A percentile compares a stretch with the other conserved stretches of the same genome.
phyloP scores from a whole-genome alignment of 2,888 invertebrate species.

The Notodonta ziczac region DNA sequence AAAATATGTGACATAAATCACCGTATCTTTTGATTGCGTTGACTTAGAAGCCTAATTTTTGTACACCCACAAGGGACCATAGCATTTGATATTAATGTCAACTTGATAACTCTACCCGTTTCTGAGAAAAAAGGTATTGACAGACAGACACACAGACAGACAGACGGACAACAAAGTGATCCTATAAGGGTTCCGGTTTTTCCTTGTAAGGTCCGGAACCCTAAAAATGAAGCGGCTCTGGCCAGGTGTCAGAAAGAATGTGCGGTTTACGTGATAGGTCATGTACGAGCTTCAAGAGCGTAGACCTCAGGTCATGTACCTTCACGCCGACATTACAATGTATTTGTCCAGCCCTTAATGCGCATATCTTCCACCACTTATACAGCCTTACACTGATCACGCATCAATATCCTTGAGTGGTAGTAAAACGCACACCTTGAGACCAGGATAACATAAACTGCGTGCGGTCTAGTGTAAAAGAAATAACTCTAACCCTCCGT shows the following conservation, averaged over 20 bases:
- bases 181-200: too few relatives aligned
- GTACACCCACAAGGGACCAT: too few relatives aligned
- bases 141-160: too few relatives aligned
- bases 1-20: too few relatives aligned
- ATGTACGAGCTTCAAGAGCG: neutral
- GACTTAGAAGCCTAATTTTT: too few relatives aligned
- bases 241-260: conserved; percentile 4
- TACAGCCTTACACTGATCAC: neutral
- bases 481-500: neutral
- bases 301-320: conserved; percentile 2
- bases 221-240: neutral
- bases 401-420: neutral
- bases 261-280: conserved; percentile 8
- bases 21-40: too few relatives aligned
- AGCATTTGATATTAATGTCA: too few relatives aligned
- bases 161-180: too few relatives aligned
- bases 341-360: neutral
- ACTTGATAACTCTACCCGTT: too few relatives aligned
- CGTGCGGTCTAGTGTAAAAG: neutral
- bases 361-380: neutral
- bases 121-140: too few relatives aligned
- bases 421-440: neutral
- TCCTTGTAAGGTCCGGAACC: too few relatives aligned
- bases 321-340: neutral
- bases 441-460: conserved; percentile 1